Evolutionary conservation across 2,797 vertebrate species (phyloP).

Genomic region (Geotrypetes seraphini): DNA sequence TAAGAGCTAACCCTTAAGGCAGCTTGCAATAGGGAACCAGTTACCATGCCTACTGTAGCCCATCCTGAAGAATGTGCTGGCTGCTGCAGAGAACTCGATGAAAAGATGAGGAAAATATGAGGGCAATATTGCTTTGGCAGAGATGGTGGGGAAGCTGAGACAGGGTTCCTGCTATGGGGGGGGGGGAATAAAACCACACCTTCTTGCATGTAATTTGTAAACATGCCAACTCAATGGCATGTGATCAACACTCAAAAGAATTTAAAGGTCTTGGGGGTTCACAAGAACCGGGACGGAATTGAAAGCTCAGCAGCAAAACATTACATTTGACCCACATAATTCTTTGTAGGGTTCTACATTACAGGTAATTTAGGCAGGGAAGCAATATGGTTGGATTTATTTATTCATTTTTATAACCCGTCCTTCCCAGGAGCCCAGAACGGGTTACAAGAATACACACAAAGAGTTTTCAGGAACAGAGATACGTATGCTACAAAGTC

Average conservation of each 20-base stretch:
- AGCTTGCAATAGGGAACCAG: constrained; percentile 48
- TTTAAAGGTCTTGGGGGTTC: constrained; percentile 43
- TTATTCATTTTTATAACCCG: no score
- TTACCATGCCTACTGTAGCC: constrained; percentile 66
- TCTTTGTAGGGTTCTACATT: no score
- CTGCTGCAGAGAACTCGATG: constrained; percentile 56
- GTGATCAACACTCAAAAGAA: constrained; percentile 54
- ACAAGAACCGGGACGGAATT: constrained; percentile 34
- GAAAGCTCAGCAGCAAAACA: constrained; percentile 21
- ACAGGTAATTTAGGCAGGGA: no score
- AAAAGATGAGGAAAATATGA: constrained; percentile 61
- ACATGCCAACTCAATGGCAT: constrained; percentile 55
- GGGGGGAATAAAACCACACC: no score
- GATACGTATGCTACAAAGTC: no score
- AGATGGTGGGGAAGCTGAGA: constrained; percentile 54
- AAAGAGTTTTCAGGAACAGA: no score
- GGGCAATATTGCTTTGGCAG: constrained; percentile 51
- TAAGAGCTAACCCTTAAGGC: constrained; percentile 32
- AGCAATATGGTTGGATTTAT: no score
- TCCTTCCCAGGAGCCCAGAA: no score
- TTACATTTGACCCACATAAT: no score
- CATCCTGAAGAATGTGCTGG: constrained; percentile 57
- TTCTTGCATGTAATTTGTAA: constrained; percentile 58
- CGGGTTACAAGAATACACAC: no score
- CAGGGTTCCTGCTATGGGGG: constrained; percentile 48